Evolutionary conservation across 2,797 vertebrate species (phyloP).

Genomic region (Pelodytes ibericus): DNA sequence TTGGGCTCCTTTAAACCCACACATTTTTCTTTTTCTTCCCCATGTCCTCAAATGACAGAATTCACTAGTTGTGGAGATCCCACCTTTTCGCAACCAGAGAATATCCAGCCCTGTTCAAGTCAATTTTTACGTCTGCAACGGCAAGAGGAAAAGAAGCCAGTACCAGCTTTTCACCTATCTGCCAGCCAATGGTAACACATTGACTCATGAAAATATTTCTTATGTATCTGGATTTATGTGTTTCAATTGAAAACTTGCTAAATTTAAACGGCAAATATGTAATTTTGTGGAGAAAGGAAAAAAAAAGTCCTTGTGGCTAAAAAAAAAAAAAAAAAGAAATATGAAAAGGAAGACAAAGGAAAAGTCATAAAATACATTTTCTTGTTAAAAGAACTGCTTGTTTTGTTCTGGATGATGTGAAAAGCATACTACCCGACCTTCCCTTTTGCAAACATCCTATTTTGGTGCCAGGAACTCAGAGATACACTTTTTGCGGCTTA

Average conservation of each 20-base stretch:
- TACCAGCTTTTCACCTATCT: constrained; percentile 95
- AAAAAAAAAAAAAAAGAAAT: not conserved
- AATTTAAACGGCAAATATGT: not conserved
- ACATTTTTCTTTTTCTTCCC: not conserved
- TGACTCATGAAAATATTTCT: constrained; percentile 52
- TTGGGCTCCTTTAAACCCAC: not conserved
- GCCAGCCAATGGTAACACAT: constrained; percentile 86
- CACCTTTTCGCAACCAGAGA: constrained; percentile 92
- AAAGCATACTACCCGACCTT: constrained; percentile 45
- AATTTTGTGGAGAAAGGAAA: constrained; percentile 33
- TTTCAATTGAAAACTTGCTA: not conserved
- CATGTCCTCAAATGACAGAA: constrained; percentile 72
- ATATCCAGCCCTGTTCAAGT: constrained; percentile 89
- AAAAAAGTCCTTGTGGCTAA: constrained; percentile 19
- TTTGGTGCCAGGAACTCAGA: constrained; percentile 33
- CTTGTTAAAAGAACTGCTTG: constrained; percentile 48
- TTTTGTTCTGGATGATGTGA: constrained; percentile 47
- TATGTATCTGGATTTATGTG: constrained; percentile 46
- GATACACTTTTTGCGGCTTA: not conserved
- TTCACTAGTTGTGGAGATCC: constrained; percentile 88
- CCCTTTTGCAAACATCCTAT: constrained; percentile 49
- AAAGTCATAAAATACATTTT: constrained; percentile 8
- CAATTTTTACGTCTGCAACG: constrained; percentile 96
- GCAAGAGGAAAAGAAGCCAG: constrained; percentile 97
- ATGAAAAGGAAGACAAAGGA: not conserved